Evolutionary conservation across 2,888 invertebrate species (phyloP).

Genomic region (Salpingus planirostris): DNA sequence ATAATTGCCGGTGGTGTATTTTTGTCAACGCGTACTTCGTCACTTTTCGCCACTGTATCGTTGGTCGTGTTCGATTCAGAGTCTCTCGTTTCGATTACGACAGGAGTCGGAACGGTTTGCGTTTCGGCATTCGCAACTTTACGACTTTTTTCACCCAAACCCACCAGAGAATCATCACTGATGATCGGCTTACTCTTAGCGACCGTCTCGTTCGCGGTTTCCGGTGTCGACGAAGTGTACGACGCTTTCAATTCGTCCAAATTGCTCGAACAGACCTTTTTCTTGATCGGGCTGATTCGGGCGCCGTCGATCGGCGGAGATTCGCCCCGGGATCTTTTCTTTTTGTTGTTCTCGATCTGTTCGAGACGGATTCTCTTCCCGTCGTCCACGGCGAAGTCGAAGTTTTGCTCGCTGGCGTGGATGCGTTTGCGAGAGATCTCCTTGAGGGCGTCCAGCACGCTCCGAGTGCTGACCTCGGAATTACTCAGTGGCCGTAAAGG

Average conservation of each 20-base stretch:
- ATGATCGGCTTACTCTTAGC: neutral
- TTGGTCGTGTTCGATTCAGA: neutral
- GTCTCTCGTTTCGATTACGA: neutral
- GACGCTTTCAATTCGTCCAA: neutral
- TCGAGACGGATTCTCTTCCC: slow-evolving; percentile 8
- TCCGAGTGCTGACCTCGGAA: slow-evolving; percentile 40
- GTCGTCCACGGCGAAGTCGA: slow-evolving; percentile 4
- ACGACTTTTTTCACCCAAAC: neutral
- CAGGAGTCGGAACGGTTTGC: neutral
- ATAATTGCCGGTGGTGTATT: no score
- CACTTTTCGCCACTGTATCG: neutral
- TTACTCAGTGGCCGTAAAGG: neutral
- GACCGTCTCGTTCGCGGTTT: neutral
- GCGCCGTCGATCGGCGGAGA: neutral
- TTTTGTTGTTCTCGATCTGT: neutral
- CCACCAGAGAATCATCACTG: neutral
- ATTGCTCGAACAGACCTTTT: neutral
- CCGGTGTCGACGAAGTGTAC: neutral
- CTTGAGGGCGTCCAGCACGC: slow-evolving; percentile 48
- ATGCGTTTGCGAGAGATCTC: slow-evolving; percentile 50
- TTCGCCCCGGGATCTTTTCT: neutral
- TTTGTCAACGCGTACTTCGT: no score
- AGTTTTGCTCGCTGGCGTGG: slow-evolving; percentile 39
- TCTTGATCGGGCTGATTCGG: neutral
- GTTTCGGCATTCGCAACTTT: neutral